Evolutionary conservation across 2,113 vertebrate genomes (phyloP), one percentile per base, ranked within the genome.

Genomic region (Varanus komodoensis): DNA sequence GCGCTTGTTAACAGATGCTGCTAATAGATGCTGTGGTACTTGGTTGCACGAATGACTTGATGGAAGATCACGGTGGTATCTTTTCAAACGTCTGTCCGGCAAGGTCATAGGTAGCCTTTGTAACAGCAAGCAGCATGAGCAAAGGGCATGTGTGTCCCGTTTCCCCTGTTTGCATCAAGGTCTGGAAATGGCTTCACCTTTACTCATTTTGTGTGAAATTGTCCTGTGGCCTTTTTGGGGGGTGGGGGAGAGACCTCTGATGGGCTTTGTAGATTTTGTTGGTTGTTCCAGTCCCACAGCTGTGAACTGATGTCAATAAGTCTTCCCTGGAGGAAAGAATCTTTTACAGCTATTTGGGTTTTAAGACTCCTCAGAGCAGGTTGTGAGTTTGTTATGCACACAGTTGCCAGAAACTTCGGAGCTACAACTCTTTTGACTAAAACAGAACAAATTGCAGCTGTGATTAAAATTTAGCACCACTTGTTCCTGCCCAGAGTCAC

Each of bases 1-100:
- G 67, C 34, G 34, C 74, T 86, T 90, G 64, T 80, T 90, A 54
- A 52, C 89, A 90, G 75, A 86, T 90, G 48, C 83, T 90, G 64
- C 34, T 86, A 89, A 80, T 90, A 90, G 74, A 86, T 71, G n/a
- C 78, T 71, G 48, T 90, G 83, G 75, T 57, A 50, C 64, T 79
- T 85, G n/a, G 75, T 86, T 90, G 64, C 48, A 9, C 68, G 83
- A 86, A 90, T 71, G 64, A 34, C n/a, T 15, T 79, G 57, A 79
- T 48, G 32, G 82, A 69, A 86, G 23, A 83, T 74, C 34, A 71
- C 15, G 69, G n/a, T 64, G 34, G 11, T 84, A 75, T 27, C 75
- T n/a, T 54, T 90, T 80, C 25, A 54, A 19, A 80, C 64, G 34
- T 57, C 48, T 71, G 32, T 34, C 64, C 64, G 44, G 74, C 67